Base-by-base conservation (phyloP, 2,888 invertebrate species). In the Adelognathus sp. region DNA sequence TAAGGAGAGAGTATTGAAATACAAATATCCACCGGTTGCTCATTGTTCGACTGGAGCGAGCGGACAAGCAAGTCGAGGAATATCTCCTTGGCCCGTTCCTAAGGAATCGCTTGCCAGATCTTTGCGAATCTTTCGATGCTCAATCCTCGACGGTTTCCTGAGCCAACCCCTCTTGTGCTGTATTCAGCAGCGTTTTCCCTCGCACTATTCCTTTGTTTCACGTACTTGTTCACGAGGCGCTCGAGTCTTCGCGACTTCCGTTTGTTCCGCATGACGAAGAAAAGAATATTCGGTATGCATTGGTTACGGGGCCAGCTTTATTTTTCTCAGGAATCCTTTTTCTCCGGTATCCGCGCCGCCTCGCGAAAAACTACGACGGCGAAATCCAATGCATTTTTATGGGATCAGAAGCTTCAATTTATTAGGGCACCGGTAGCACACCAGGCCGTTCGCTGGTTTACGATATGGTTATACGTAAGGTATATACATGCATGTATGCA, bases 11-110 rank as follows among this genome's bases (percentile, higher is more conserved):
- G 39, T 36, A 88, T 86, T 87, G 87, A 88, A 88, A 89, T 87
- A 87, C 86, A 89, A 89, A 89, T 73, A 78, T 89, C 88, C 88
- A 90, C 88, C 85, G 88, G 88, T 89, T 89, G 89, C 88, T 83
- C 80, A 79, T 76, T 73, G 73, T 85, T 84, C 79, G 80, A 78
- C 81, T 70, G 81, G 82, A 84, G 81, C 44, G 33, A 64, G 83
- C 82, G 82, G 81, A 84, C 83, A 82, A 80, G 58, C 16, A n/a
- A n/a, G n/a, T 44, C 16, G 11, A n/a, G n/a, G 63, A 58, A 81
- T 80, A 82, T 44, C 16, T n/a, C n/a, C n/a, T 16, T 6, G 5
- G 27, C 18, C 27, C 24, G n/a, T 11, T 7, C 50, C 46, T 44
- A 70, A 66, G 61, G 60, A 79, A 79, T 73, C 77, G 75, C 64